Evolutionary conservation across 1,140 invertebrate species (phyloP).

Genomic region (Stratiolaelaps scimitus): DNA sequence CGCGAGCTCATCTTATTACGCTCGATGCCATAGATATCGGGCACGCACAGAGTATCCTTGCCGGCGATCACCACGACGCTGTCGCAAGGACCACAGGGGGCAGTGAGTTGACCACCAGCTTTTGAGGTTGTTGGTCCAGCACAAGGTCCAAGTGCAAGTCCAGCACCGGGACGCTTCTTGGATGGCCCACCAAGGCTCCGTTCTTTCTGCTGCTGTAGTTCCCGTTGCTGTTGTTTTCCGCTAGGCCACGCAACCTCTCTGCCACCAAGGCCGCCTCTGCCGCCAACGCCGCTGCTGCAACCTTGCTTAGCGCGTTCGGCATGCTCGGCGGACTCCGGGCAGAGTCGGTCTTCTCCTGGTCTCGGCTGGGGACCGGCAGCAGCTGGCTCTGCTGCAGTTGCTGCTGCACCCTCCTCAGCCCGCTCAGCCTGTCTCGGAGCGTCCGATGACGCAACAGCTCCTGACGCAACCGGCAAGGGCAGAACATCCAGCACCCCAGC

Average conservation of each 20-base stretch:
- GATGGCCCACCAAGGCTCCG: too few relatives aligned
- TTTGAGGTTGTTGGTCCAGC: too few relatives aligned
- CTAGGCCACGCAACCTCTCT: background rate
- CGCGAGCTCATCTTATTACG: constrained; percentile 28
- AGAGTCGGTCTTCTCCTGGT: too few relatives aligned
- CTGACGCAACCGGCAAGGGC: background rate
- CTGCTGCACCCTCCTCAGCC: too few relatives aligned
- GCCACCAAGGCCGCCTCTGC: background rate
- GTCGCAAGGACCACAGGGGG: background rate
- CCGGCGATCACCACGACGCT: constrained; percentile 26
- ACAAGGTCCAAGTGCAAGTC: too few relatives aligned
- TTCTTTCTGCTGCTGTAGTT: background rate
- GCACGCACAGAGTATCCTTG: constrained; percentile 26
- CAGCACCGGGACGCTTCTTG: too few relatives aligned
- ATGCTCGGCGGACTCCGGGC: too few relatives aligned
- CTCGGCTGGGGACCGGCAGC: too few relatives aligned
- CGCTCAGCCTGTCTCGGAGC: too few relatives aligned
- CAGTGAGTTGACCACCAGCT: too few relatives aligned
- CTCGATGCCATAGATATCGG: constrained; percentile 28
- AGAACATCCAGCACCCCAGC: constrained; percentile 27
- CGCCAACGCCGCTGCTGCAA: constrained; percentile 3
- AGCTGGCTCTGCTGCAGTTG: too few relatives aligned
- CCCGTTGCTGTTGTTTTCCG: constrained; percentile 10
- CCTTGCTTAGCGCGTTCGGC: background rate
- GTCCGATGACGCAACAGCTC: background rate